Evolutionary conservation across 2,888 invertebrate genomes (phyloP), one percentile per base, ranked within the genome.

Genomic region (Euplagia quadripunctaria): DNA sequence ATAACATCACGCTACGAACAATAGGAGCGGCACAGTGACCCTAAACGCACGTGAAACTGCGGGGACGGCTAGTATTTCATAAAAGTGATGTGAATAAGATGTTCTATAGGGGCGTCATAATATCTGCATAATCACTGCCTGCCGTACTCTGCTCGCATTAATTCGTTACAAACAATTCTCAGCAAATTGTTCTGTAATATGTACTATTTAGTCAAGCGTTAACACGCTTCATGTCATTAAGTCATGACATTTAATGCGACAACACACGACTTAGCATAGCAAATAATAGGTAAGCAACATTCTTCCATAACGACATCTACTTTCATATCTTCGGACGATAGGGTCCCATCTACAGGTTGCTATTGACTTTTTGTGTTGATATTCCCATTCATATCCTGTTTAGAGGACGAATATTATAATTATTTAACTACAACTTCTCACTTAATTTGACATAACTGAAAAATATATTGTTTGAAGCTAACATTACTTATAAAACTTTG

Each of bases 281-380:
- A 94, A 94, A 94, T 95, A 90, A 94, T 89, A 95, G 92, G 85
- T 88, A 85, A 82, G 85, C 85, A 77, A 89, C 92, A 91, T 93
- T 92, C 90, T 89, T 90, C 82, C 80, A 78, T 84, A 85, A 85
- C 79, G 52, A 73, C 43, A 43, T 71, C 8, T 16, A 43, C 68
- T 71, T 68, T 66, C 78, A 87, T 85, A 82, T 85, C 85, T 87
- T 86, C 82, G 84, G 73, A 75, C 82, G 76, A 6, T 17, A 52
- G 7, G 17, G 51, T 14, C 16, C 14, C 51, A 51, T 3, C 16
- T 55, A n/a, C 17, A n/a, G 1, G 55, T 55, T 9, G 8, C 55
- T 17, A 55, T n/a, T 55, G 6, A n/a, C 7, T n/a, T 17, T n/a
- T n/a, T n/a, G 8, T 8, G 5, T 55, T n/a, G 8, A 55, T n/a